A percentile compares a stretch with the other conserved stretches of the same genome.
Conservation (phyloP, 2,113 vertebrate species). For the Urocitellus parryii region DNA sequence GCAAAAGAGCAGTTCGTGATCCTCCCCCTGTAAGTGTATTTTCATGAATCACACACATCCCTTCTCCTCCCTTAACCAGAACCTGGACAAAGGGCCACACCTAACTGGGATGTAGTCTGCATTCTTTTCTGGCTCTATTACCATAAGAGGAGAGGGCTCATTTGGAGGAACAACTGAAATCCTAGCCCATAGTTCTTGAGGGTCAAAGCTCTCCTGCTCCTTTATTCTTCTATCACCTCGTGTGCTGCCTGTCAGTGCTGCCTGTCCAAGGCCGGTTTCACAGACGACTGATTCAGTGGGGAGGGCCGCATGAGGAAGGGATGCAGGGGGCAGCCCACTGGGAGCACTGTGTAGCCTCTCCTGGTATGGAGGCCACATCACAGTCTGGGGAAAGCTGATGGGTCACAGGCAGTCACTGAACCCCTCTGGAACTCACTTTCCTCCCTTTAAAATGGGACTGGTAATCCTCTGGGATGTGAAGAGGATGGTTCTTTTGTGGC, state of each 20-base stretch:
- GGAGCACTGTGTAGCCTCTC: background rate
- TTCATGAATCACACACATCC: background rate
- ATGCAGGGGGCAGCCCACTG: background rate
- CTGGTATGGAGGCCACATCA: fast-evolving
- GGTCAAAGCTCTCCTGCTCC: background rate
- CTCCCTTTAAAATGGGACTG: background rate
- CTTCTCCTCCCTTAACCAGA: background rate
- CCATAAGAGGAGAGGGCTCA: background rate
- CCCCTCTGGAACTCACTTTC: background rate
- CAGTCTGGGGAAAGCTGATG: background rate
- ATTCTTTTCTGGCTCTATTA: background rate
- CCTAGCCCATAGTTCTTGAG: background rate
- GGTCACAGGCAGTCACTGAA: background rate
- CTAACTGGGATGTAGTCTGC: background rate
- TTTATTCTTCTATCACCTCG: background rate
- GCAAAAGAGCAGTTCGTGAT: background rate
- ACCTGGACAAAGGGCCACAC: background rate
- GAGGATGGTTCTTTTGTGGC: background rate
- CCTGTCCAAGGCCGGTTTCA: background rate
- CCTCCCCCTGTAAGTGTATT: background rate
- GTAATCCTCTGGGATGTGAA: background rate
- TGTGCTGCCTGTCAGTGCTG: background rate
- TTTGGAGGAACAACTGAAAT: background rate
- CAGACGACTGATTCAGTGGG: background rate
- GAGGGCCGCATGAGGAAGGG: background rate